Conservation (phyloP, 2,888 invertebrate species). For the Nephrocerus scutellatus region DNA sequence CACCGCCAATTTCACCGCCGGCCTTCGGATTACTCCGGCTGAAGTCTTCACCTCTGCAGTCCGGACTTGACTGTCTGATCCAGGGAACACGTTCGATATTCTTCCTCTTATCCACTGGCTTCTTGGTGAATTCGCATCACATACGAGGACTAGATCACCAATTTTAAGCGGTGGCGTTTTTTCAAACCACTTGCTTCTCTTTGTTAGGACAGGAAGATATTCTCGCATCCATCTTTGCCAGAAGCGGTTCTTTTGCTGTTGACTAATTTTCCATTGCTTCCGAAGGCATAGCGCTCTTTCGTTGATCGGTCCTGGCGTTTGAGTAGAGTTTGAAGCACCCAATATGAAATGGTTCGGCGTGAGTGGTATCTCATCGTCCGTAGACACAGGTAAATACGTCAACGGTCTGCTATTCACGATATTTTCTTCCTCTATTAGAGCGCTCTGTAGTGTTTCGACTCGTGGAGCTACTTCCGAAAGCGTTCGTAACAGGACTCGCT, state of each 20-base stretch:
- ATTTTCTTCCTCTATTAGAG: constrained; percentile 9
- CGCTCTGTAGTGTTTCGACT: constrained; percentile 11
- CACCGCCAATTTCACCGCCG: constrained; percentile 25
- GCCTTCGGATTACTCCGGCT: constrained; percentile 21
- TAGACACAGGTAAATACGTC: constrained; percentile 7
- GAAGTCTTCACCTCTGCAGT: constrained; percentile 23
- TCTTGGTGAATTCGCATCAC: constrained; percentile 18
- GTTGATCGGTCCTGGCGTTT: background rate
- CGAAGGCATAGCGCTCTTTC: background rate
- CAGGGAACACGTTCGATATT: constrained; percentile 15
- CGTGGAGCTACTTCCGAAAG: constrained; percentile 8
- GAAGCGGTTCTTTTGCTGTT: constrained; percentile 4
- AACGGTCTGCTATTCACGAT: constrained; percentile 12
- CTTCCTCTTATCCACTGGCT: constrained; percentile 18
- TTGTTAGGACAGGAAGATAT: constrained; percentile 9
- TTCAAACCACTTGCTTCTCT: constrained; percentile 10
- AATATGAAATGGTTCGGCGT: constrained; percentile 2
- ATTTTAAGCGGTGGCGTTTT: constrained; percentile 4
- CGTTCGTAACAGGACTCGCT: background rate
- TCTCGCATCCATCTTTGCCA: constrained; percentile 11
- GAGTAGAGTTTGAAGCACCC: background rate
- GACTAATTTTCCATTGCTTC: constrained; percentile 4
- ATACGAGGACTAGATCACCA: constrained; percentile 16
- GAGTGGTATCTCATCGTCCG: background rate
- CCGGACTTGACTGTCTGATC: constrained; percentile 22